These are phyloP conservation scores for Trichacis sp. DNA, from an alignment of 2,888 invertebrate species.

Conservation along the genomic window DNA sequence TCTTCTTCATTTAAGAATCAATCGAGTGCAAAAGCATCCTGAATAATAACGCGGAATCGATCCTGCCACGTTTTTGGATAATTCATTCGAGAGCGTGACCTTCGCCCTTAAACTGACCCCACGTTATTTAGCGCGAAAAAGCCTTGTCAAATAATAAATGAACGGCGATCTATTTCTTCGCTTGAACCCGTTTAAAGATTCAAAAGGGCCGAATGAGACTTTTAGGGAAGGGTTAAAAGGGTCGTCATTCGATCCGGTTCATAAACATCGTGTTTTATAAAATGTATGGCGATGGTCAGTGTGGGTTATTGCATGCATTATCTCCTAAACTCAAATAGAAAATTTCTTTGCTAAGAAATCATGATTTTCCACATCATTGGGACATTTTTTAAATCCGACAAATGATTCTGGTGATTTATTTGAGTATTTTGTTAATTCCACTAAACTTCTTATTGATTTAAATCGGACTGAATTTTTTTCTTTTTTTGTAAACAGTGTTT, in stretches of 20 bases:
- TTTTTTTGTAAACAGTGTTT: too few relatives aligned
- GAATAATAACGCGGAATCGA: background rate
- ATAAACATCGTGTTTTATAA: background rate
- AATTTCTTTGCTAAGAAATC: too few relatives aligned
- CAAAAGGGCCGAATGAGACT: background rate
- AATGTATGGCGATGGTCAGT: too few relatives aligned
- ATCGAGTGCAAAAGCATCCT: conserved; percentile 57
- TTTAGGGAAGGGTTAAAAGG: background rate
- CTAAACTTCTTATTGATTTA: too few relatives aligned
- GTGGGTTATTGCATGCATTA: too few relatives aligned
- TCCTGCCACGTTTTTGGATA: background rate
- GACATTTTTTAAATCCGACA: too few relatives aligned
- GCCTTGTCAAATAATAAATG: background rate
- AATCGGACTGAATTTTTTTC: too few relatives aligned
- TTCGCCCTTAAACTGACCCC: conserved; percentile 9
- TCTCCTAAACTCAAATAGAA: too few relatives aligned
- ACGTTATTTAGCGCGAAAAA: background rate
- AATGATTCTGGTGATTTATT: too few relatives aligned
- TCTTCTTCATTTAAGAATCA: too few relatives aligned
- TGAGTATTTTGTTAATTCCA: too few relatives aligned
- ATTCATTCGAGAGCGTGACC: conserved; percentile 1
- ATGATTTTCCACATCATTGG: too few relatives aligned
- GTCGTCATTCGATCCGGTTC: background rate
- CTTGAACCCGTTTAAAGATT: background rate
- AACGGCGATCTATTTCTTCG: background rate